Percentiles rank a stretch among this genome's conserved stretches.
phyloP scores from a whole-genome alignment of 2,797 vertebrate species.

The Ctenopoma multispine region DNA sequence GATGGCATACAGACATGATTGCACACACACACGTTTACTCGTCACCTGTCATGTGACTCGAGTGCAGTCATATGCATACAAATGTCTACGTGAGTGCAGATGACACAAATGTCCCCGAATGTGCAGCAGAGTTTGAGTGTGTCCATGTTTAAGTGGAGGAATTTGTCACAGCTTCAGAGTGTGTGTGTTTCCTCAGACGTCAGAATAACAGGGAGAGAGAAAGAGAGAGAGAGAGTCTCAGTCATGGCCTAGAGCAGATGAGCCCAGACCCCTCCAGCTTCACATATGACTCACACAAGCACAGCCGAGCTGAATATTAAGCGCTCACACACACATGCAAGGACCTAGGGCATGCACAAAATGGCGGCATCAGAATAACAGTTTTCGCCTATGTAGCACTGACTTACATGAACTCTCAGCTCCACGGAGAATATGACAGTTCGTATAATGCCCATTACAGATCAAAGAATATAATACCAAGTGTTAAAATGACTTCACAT shows the following conservation, averaged over 20 bases:
- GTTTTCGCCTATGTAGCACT: slow-evolving; percentile 25
- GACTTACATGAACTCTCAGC: slow-evolving; percentile 18
- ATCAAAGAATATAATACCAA: neutral
- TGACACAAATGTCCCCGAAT: neutral
- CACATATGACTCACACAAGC: slow-evolving; percentile 77
- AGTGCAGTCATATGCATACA: neutral
- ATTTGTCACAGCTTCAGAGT: neutral
- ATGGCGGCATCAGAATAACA: slow-evolving; percentile 64
- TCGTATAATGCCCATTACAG: neutral
- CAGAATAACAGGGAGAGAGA: slow-evolving; percentile 4
- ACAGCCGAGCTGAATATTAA: slow-evolving; percentile 83
- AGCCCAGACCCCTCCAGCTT: slow-evolving; percentile 61
- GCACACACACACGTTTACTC: neutral
- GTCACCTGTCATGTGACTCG: neutral
- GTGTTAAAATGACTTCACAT: neutral
- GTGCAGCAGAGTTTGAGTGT: neutral
- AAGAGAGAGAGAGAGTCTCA: slow-evolving; percentile 26
- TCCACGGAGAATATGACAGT: neutral
- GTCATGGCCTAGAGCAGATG: slow-evolving; percentile 60
- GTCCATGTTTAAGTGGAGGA: neutral
- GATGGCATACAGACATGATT: neutral
- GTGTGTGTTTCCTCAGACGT: slow-evolving; percentile 13
- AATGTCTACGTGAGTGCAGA: neutral
- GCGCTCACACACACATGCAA: slow-evolving; percentile 41
- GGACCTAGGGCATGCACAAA: slow-evolving; percentile 61